These are phyloP conservation scores for Acanthosepion lycidas DNA, from an alignment of 2,888 invertebrate genomes.

Conservation along the genomic window DNA sequence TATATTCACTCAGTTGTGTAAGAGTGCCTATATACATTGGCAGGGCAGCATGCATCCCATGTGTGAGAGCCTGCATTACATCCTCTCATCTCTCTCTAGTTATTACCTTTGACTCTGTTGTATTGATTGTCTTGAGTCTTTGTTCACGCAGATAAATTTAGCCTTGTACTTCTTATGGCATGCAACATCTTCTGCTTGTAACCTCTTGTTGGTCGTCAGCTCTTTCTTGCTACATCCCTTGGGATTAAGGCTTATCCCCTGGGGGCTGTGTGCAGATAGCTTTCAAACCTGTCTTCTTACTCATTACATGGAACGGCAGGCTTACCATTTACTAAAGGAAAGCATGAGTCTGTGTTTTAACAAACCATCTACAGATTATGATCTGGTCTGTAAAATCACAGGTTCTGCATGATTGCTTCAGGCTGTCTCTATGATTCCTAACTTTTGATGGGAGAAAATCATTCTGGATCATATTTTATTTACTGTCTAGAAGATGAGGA, in stretches of 20 bases:
- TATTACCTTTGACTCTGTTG: not conserved
- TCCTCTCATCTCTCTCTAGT: not conserved
- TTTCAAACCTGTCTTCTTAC: not conserved
- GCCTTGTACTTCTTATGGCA: not conserved
- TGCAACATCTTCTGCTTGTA: not conserved
- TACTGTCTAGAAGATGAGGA: too few relatives aligned
- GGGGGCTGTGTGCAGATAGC: not conserved
- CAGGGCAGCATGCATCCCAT: too few relatives aligned
- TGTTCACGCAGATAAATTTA: not conserved
- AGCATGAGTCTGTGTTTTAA: not conserved
- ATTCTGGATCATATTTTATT: not conserved
- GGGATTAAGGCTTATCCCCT: not conserved
- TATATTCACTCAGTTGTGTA: too few relatives aligned
- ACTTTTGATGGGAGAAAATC: not conserved
- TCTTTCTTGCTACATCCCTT: not conserved
- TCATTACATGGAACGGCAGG: not conserved
- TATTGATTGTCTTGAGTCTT: not conserved
- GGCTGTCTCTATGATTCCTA: not conserved
- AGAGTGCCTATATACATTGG: too few relatives aligned
- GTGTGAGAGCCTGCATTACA: not conserved
- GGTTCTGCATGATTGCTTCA: not conserved
- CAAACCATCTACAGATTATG: not conserved
- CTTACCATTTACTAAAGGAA: not conserved
- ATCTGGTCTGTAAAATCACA: not conserved
- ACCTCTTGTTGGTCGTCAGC: not conserved